Evolutionary conservation across 92 coral and sea anemone species (phyloP).

Genomic region (Epizoanthus fatuus): DNA sequence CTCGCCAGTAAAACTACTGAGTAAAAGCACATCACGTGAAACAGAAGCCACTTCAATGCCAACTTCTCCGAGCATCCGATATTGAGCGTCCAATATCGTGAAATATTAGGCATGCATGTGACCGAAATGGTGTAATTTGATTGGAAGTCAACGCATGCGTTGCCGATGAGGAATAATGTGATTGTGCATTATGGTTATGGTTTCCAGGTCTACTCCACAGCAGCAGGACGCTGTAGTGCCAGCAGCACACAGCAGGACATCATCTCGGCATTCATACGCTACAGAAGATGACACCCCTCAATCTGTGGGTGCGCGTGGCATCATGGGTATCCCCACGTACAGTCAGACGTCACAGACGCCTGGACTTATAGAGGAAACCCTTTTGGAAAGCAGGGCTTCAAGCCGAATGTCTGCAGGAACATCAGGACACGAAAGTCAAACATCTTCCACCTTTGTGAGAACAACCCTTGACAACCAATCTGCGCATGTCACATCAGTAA

Average conservation of each 20-base stretch:
- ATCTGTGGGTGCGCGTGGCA: not conserved
- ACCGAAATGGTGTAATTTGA: no score
- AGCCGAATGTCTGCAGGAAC: conserved; percentile 24
- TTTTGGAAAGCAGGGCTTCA: conserved; percentile 23
- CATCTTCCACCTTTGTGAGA: not conserved
- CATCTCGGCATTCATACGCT: conserved; percentile 8
- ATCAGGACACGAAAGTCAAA: not conserved
- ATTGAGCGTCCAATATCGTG: no score
- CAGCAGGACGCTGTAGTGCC: not conserved
- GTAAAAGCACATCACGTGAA: no score
- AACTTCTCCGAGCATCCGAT: no score
- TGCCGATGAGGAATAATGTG: not conserved
- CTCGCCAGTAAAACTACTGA: no score
- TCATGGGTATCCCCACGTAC: not conserved
- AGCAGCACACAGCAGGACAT: not conserved
- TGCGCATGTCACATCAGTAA: not conserved
- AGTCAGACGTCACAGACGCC: conserved; percentile 8
- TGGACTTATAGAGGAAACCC: conserved; percentile 30
- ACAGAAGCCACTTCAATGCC: no score
- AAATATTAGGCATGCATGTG: no score
- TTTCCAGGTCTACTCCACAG: not conserved
- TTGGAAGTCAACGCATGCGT: no score
- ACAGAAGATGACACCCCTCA: not conserved
- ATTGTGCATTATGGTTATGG: not conserved
- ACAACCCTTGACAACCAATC: not conserved